A percentile compares a stretch with the other conserved stretches of the same genome.
Evolutionary conservation across 2,113 vertebrate genomes (phyloP).

Genomic region (Callorhinus ursinus): DNA sequence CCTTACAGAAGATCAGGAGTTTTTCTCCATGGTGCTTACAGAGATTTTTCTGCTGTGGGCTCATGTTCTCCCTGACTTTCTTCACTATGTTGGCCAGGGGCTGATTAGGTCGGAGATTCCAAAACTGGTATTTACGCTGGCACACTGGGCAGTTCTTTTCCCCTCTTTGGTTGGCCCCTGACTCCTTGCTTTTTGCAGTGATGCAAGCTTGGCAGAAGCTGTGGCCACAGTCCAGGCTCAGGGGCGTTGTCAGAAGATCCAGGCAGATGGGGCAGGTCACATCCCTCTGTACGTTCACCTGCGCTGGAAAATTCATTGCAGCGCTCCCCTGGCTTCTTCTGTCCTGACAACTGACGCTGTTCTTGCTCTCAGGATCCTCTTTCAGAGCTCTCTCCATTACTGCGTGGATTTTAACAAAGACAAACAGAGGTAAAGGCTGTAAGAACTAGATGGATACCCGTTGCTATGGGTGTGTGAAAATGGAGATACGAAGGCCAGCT

Average conservation of each 20-base stretch:
- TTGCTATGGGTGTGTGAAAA: no score
- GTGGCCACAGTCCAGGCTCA: slow-evolving; percentile 52
- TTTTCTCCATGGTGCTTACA: slow-evolving; percentile 86
- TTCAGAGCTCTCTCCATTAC: neutral
- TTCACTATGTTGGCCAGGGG: slow-evolving; percentile 87
- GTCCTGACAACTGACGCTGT: neutral
- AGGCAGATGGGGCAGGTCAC: slow-evolving; percentile 21
- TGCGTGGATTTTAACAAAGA: neutral
- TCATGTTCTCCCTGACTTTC: slow-evolving; percentile 79
- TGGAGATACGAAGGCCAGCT: no score
- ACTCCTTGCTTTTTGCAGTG: neutral
- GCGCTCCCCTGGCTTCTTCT: neutral
- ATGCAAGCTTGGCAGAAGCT: slow-evolving; percentile 47
- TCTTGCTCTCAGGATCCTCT: neutral
- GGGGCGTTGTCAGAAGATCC: neutral
- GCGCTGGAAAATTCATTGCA: neutral
- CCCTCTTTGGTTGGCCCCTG: accelerated
- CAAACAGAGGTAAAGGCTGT: neutral
- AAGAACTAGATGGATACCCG: neutral
- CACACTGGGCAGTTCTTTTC: neutral
- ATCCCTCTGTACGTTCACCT: neutral
- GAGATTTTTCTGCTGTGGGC: neutral
- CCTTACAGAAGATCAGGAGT: slow-evolving; percentile 86
- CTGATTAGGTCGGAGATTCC: neutral
- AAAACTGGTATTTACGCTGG: neutral